phyloP scores from a whole-genome alignment of 1,140 invertebrate genomes.

The Nixonia krombeini region DNA sequence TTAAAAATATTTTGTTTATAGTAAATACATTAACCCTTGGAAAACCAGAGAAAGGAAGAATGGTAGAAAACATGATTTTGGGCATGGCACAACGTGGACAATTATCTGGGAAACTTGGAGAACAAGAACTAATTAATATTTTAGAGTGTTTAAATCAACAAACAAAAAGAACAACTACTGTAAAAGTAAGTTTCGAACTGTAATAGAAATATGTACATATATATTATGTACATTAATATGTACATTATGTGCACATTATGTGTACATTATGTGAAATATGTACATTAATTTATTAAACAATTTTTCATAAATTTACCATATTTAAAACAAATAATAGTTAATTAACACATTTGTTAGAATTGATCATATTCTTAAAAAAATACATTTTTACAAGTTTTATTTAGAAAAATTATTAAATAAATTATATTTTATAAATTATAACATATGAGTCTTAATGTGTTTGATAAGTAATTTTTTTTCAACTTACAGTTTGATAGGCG shows the following conservation, averaged over 20 bases:
- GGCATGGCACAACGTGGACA: conserved; percentile 93
- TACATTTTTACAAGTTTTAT: neutral
- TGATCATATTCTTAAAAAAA: too few relatives aligned
- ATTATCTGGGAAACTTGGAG: conserved; percentile 83
- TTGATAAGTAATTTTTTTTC: too few relatives aligned
- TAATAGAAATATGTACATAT: too few relatives aligned
- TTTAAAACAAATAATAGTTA: too few relatives aligned
- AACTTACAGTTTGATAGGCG: conserved; percentile 82
- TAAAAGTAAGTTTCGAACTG: conserved; percentile 76
- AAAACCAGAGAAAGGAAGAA: conserved; percentile 94
- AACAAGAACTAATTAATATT: conserved; percentile 87
- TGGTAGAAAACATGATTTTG: conserved; percentile 94
- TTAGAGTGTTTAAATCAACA: conserved; percentile 90
- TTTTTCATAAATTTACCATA: too few relatives aligned
- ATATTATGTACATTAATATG: too few relatives aligned
- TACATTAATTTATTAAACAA: too few relatives aligned
- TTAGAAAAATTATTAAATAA: conserved; percentile 4
- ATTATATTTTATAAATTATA: too few relatives aligned
- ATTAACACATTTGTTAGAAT: too few relatives aligned
- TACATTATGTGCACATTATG: too few relatives aligned
- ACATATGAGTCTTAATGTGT: too few relatives aligned
- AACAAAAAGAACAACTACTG: conserved; percentile 82
- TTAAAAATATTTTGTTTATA: too few relatives aligned
- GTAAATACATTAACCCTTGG: conserved; percentile 94
- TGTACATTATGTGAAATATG: conserved; percentile 1